Evolutionary conservation across 2,797 vertebrate genomes (phyloP).

Genomic region (Gymnoscopelus braueri): DNA sequence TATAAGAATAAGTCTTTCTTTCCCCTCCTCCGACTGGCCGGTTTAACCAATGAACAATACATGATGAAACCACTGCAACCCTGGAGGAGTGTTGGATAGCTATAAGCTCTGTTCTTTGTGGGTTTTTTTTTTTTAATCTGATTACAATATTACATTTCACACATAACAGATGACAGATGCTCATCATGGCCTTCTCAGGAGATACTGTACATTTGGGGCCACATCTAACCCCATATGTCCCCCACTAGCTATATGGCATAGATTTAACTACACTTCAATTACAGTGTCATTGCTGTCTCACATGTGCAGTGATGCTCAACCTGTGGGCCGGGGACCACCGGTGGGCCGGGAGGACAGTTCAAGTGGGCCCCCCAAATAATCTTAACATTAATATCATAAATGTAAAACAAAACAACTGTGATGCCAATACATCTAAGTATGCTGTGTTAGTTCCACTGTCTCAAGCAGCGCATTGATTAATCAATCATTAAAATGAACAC

Average conservation of each 20-base stretch:
- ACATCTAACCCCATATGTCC: background rate
- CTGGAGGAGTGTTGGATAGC: background rate
- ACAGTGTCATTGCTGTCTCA: background rate
- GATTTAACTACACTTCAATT: background rate
- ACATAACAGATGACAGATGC: background rate
- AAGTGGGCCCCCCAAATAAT: no score
- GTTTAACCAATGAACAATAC: background rate
- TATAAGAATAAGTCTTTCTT: constrained; percentile 7
- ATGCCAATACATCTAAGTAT: no score
- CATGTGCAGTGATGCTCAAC: no score
- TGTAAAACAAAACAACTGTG: no score
- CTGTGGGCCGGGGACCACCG: no score
- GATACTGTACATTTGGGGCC: no score
- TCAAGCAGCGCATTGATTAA: no score
- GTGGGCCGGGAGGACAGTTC: no score
- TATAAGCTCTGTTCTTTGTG: background rate
- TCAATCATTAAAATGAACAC: no score
- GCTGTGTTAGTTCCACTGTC: no score
- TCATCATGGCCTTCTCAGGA: background rate
- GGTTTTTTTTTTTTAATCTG: background rate
- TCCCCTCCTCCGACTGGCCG: background rate
- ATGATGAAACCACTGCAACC: background rate
- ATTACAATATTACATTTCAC: background rate
- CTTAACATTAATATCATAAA: no score
- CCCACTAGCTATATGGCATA: background rate